A percentile compares a stretch with the other conserved stretches of the same genome.
Conservation (phyloP, 2,113 vertebrate species). For the Myrmecobius fasciatus region DNA sequence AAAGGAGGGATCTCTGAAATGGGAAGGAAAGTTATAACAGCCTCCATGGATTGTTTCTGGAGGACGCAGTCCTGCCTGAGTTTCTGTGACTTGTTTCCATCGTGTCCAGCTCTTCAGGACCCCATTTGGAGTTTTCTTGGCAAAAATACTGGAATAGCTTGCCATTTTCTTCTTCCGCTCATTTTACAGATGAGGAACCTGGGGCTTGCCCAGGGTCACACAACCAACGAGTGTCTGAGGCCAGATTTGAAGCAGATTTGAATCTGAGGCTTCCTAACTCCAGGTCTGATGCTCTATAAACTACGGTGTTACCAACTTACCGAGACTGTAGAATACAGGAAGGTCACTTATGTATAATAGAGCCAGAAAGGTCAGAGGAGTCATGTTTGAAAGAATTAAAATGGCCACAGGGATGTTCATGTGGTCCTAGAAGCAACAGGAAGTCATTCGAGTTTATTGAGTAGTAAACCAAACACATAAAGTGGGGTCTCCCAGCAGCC, state of each 20-base stretch:
- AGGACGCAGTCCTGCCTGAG: neutral
- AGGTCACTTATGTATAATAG: neutral
- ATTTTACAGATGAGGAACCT: neutral
- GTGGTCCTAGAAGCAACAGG: neutral
- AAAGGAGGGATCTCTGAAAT: neutral
- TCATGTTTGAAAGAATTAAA: neutral
- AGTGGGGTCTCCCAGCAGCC: neutral
- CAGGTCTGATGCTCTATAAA: neutral
- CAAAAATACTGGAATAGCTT: neutral
- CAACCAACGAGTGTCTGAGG: neutral
- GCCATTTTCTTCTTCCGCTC: neutral
- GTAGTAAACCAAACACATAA: neutral
- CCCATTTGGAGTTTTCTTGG: neutral
- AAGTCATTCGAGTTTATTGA: neutral
- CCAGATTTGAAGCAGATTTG: neutral
- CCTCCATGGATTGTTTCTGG: neutral
- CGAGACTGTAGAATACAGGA: neutral
- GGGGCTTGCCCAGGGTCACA: neutral
- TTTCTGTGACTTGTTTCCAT: neutral
- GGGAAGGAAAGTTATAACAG: neutral
- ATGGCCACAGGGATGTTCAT: neutral
- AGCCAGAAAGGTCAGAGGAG: neutral
- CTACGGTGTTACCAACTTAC: neutral
- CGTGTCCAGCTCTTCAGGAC: neutral
- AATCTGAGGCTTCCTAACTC: neutral